Conservation (phyloP, 2,113 vertebrate genomes). For the Corythaixoides concolor region DNA sequence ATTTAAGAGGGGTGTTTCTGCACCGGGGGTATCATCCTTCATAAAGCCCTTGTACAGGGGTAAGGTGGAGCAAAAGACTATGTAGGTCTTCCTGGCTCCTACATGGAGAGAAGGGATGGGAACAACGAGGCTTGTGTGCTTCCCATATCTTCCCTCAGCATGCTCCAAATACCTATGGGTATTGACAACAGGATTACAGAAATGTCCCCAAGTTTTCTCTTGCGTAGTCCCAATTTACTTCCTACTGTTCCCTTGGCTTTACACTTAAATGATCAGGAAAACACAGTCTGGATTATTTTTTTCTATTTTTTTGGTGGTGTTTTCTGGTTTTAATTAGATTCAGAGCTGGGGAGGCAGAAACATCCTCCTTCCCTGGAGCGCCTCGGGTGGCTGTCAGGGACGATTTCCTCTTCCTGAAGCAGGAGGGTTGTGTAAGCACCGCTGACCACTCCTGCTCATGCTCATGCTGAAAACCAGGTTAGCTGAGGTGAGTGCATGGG, state of each 20-base stretch:
- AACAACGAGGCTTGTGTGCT: background rate
- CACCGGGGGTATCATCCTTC: background rate
- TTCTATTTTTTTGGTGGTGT: background rate
- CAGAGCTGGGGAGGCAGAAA: conserved; percentile 27
- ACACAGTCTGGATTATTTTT: background rate
- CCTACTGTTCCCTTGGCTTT: background rate
- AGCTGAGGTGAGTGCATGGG: background rate
- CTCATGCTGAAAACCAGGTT: background rate
- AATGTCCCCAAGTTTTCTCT: background rate
- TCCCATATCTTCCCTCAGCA: background rate
- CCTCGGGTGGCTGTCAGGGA: background rate
- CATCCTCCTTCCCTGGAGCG: background rate
- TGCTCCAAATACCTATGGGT: background rate
- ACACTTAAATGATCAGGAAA: conserved; percentile 6
- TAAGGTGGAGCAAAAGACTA: background rate
- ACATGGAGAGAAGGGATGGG: background rate
- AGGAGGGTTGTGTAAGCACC: background rate
- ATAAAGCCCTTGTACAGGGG: background rate
- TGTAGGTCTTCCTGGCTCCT: accelerated
- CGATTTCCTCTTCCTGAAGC: conserved; percentile 20
- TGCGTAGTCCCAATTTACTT: background rate
- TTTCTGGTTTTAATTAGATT: conserved; percentile 35
- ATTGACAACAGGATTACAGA: background rate
- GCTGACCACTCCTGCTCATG: background rate
- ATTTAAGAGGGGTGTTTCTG: background rate